Conservation (phyloP, 2,888 invertebrate genomes). For the Leptopilina syphax region DNA sequence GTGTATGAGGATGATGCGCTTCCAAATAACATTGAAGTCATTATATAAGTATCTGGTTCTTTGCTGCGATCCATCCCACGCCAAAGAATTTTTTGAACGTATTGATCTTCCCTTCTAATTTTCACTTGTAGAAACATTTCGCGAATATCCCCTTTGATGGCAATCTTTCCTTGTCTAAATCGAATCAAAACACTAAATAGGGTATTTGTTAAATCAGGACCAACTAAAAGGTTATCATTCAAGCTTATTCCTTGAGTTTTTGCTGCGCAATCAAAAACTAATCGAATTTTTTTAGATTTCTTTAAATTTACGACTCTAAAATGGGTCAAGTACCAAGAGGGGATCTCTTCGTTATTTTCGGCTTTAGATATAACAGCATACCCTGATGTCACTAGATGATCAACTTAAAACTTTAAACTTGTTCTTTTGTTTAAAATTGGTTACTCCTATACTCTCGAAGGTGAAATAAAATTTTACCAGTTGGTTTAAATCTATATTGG, state of each 20-base stretch:
- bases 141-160: slow-evolving; percentile 64
- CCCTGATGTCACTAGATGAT: slow-evolving; percentile 26
- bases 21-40: slow-evolving; percentile 60
- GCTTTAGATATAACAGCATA: slow-evolving; percentile 21
- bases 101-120: slow-evolving; percentile 58
- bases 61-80: slow-evolving; percentile 26
- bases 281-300: not conserved
- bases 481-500: not conserved
- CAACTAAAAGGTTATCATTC: not conserved
- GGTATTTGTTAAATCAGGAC: slow-evolving; percentile 16
- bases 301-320: slow-evolving; percentile 2
- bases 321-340: slow-evolving; percentile 15
- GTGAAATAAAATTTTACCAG: too few species aligned
- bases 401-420: too few species aligned
- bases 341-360: not conserved
- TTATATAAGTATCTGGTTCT: slow-evolving; percentile 51
- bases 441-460: too few species aligned
- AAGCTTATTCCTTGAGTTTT: not conserved
- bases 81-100: slow-evolving; percentile 58
- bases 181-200: slow-evolving; percentile 65
- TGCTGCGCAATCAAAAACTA: slow-evolving; percentile 30
- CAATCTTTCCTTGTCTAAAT: slow-evolving; percentile 67
- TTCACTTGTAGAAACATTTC: slow-evolving; percentile 66
- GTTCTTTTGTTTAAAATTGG: too few species aligned
- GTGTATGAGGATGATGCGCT: slow-evolving; percentile 49